A percentile compares a stretch with the other conserved stretches of the same genome.
Conservation (phyloP, 2,113 vertebrate species). For the Herpailurus yagouaroundi region DNA sequence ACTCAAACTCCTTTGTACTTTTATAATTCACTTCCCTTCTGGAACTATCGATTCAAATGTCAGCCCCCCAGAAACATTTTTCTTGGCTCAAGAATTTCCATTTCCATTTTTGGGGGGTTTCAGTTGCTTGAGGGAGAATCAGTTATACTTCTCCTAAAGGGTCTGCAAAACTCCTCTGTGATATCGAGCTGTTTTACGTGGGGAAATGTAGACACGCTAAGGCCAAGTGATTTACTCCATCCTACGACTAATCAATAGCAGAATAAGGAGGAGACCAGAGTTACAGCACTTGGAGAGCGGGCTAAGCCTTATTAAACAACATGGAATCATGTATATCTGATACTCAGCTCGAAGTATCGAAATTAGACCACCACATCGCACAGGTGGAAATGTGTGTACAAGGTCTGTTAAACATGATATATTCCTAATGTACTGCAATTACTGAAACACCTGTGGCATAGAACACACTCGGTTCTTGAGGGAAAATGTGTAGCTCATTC, state of each 20-base stretch:
- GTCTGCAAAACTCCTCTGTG: constrained; percentile 61
- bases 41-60: not conserved
- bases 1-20: not conserved
- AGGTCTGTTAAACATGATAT: constrained; percentile 78
- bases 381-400: constrained; percentile 77
- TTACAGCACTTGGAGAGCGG: not conserved
- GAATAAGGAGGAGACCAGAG: not conserved
- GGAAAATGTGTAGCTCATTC: constrained; percentile 67
- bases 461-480: constrained; percentile 45
- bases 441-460: constrained; percentile 75
- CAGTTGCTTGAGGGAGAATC: not conserved
- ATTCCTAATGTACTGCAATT: constrained; percentile 71
- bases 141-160: not conserved
- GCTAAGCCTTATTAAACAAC: constrained; percentile 60
- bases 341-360: not conserved
- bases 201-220: constrained; percentile 44
- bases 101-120: not conserved
- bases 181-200: constrained; percentile 1
- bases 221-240: constrained; percentile 65
- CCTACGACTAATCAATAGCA: constrained; percentile 68
- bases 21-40: not conserved
- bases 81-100: not conserved
- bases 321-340: not conserved
- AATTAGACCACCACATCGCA: constrained; percentile 46
- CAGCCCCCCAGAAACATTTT: not conserved